Evolutionary conservation across 1,140 invertebrate genomes (phyloP), one percentile per base, ranked within the genome.

Genomic region (Aplysia californica): DNA sequence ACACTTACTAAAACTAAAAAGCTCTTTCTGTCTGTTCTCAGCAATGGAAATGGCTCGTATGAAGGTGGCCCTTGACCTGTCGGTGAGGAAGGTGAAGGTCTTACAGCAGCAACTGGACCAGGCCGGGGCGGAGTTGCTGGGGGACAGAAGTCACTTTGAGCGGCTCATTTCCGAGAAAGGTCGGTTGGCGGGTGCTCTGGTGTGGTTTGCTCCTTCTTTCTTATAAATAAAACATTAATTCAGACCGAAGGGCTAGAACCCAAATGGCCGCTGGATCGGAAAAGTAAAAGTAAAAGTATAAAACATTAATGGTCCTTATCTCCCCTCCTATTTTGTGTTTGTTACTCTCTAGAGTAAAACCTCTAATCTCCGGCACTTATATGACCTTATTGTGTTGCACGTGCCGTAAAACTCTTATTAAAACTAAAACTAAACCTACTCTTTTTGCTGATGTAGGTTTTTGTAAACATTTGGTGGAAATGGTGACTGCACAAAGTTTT

Each of bases 51-150:
- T 65, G 1, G 66, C 44, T 23, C 26, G 38, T 2, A 26, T 75
- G 39, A 75, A 75, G 31, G 55, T 61, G 55, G n/a, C 61, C 2
- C 21, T 75, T 1, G 72, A 75, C 26, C 66, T 38, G 21, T 36
- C 29, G n/a, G 72, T 65, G 44, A 65, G 72, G n/a, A 66, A 65
- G 61, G 3, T 75, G 18, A 75, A 33, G 41, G 41, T 41, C 5
- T 75, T 50, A 29, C n/a, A 75, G 50, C 58, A 66, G 23, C 72
- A 65, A 41, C 72, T 75, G 36, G 72, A 75, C 21, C 38, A 64
- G 35, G 38, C 35, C 3, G 72, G 72, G 29, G 66, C 38, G n/a
- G 61, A 29, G 0, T 20, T 65, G 1, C 56, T 75, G 18, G 72
- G 72, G 21, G 61, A 66, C 41, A 56, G 33, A 6, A 41, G 59